Conservation (phyloP, 2,113 vertebrate species). For the Bucco capensis region DNA sequence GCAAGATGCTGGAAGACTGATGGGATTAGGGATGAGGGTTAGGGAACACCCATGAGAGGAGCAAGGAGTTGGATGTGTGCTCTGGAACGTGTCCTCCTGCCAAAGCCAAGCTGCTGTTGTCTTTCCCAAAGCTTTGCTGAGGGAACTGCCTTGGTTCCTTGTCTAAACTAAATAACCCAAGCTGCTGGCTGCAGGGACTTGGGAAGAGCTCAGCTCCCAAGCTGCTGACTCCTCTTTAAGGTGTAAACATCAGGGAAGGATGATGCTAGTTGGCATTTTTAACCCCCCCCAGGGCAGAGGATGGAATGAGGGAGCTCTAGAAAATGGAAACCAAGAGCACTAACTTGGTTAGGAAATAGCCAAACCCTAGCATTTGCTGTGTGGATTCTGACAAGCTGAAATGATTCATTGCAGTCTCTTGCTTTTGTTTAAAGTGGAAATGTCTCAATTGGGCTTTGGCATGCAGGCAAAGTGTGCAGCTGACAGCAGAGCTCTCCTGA, state of each 20-base stretch:
- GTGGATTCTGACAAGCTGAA: conserved; percentile 9
- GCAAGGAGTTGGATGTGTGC: rapidly evolving
- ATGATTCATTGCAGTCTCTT: neutral
- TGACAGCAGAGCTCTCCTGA: neutral
- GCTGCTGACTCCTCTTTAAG: neutral
- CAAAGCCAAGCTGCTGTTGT: neutral
- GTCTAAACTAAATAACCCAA: neutral
- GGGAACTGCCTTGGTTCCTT: neutral
- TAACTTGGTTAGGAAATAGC: neutral
- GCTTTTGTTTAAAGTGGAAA: conserved; percentile 21
- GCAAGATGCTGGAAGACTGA: neutral
- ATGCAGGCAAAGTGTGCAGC: rapidly evolving
- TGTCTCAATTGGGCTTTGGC: conserved; percentile 15
- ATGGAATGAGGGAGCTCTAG: neutral
- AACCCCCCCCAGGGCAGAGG: neutral
- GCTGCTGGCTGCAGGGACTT: neutral
- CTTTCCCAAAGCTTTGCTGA: neutral
- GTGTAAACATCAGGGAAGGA: neutral
- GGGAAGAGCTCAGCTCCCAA: neutral
- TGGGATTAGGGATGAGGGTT: neutral
- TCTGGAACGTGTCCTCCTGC: neutral
- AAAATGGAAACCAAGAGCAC: neutral
- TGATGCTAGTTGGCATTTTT: neutral
- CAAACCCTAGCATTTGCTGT: neutral
- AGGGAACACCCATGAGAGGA: neutral